Conservation (phyloP, 2,113 vertebrate species). For the Chaetodon auriga region DNA sequence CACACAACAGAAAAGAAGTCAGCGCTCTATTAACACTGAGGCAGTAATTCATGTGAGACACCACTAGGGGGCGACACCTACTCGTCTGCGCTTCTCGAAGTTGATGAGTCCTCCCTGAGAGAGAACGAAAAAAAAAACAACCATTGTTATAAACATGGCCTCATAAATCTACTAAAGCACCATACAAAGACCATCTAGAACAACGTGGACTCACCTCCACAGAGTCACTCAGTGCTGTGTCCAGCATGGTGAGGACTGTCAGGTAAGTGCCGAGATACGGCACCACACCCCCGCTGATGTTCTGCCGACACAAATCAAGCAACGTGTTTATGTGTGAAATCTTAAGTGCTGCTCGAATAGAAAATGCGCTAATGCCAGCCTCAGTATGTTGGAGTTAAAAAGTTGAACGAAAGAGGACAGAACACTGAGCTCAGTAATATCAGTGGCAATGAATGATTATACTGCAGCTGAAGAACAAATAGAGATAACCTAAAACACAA, state of each 20-base stretch:
- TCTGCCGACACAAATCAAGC: conserved; percentile 62
- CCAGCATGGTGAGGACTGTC: conserved; percentile 92
- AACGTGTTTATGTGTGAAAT: background rate
- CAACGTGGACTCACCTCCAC: conserved; percentile 83
- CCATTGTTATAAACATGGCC: background rate
- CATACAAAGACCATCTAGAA: background rate
- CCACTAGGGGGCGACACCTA: conserved; percentile 78
- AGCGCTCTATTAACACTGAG: too few relatives aligned
- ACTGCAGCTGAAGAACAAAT: background rate
- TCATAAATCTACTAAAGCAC: background rate
- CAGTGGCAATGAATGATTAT: background rate
- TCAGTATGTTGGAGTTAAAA: too few relatives aligned
- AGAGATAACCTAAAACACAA: background rate
- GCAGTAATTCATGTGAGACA: background rate
- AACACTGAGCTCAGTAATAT: background rate
- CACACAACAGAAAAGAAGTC: background rate
- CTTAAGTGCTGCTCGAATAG: background rate
- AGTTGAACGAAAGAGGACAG: background rate
- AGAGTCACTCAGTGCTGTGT: conserved; percentile 89
- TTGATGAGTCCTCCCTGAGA: conserved; percentile 89
- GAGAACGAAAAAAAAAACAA: background rate
- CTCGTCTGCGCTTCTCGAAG: conserved; percentile 93
- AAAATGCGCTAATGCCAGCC: background rate
- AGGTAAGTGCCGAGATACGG: conserved; percentile 93
- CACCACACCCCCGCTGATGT: conserved; percentile 79